Conservation (phyloP, 1,140 invertebrate genomes). For the Lamellibrachia luymesi region DNA sequence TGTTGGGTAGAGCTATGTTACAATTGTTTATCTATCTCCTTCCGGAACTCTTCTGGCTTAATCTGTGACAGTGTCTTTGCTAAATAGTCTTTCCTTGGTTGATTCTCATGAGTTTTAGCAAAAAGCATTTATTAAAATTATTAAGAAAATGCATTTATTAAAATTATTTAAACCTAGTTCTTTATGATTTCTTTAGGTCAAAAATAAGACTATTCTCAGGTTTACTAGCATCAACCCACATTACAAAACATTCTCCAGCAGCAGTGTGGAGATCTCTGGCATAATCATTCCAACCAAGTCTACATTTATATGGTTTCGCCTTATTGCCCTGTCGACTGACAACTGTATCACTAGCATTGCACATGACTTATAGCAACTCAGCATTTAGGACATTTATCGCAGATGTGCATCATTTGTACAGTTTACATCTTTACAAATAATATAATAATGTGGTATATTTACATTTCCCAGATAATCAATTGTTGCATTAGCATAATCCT, state of each 20-base stretch:
- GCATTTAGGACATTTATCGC: background rate
- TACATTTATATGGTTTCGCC: background rate
- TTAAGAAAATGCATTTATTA: background rate
- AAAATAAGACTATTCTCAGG: background rate
- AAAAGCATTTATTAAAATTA: background rate
- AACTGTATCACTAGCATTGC: background rate
- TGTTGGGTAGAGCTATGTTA: conserved; percentile 5
- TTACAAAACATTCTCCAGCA: conserved; percentile 7
- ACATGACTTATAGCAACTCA: background rate
- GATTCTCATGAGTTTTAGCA: background rate
- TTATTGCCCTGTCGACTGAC: background rate
- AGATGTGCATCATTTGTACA: background rate
- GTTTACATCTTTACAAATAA: background rate
- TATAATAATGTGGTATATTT: background rate
- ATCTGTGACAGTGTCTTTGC: background rate
- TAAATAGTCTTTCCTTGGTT: background rate
- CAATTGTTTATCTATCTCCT: background rate
- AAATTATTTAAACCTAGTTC: background rate
- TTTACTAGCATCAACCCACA: conserved; percentile 14
- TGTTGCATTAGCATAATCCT: background rate
- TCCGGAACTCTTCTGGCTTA: conserved; percentile 7
- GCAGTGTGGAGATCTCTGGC: background rate
- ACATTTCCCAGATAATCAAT: background rate
- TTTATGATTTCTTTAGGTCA: background rate
- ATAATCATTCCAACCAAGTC: conserved; percentile 12